Evolutionary conservation across 2,888 invertebrate species (phyloP).

Genomic region (Luffia ferchaultella): DNA sequence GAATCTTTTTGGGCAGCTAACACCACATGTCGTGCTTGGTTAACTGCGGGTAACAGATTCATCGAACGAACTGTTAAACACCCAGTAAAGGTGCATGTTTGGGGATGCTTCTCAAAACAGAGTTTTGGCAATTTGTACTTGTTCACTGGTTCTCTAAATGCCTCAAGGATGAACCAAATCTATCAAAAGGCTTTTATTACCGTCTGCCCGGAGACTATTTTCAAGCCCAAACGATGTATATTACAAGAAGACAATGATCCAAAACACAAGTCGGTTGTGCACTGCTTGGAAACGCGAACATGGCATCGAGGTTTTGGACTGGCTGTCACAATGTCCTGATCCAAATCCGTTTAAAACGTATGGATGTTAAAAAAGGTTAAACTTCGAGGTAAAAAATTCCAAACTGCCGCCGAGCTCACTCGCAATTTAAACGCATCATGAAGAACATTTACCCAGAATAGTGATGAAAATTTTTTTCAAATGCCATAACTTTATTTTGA

Average conservation of each 20-base stretch:
- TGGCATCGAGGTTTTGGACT: constrained; percentile 15
- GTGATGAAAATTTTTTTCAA: constrained; percentile 1
- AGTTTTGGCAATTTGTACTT: not conserved
- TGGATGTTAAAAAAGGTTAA: constrained; percentile 14
- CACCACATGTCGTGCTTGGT: too few relatives aligned
- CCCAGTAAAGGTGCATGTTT: not conserved
- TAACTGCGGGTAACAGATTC: too few relatives aligned
- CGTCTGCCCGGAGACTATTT: not conserved
- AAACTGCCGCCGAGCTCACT: not conserved
- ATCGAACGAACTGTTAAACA: too few relatives aligned
- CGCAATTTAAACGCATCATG: not conserved
- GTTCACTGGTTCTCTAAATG: not conserved
- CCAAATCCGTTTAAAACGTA: constrained; percentile 18
- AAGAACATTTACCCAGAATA: not conserved
- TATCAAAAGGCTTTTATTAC: not conserved
- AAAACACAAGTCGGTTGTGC: constrained; percentile 17
- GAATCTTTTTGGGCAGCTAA: too few relatives aligned
- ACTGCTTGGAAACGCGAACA: constrained; percentile 17
- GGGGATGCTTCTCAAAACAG: not conserved
- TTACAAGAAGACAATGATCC: constrained; percentile 18
- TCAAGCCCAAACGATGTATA: constrained; percentile 5
- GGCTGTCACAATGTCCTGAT: constrained; percentile 15
- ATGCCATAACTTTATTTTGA: not conserved
- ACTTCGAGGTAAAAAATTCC: constrained; percentile 9
- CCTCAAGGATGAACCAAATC: not conserved